phyloP scores from a whole-genome alignment of 1,140 invertebrate genomes.

The Aphelenchoides besseyi region DNA sequence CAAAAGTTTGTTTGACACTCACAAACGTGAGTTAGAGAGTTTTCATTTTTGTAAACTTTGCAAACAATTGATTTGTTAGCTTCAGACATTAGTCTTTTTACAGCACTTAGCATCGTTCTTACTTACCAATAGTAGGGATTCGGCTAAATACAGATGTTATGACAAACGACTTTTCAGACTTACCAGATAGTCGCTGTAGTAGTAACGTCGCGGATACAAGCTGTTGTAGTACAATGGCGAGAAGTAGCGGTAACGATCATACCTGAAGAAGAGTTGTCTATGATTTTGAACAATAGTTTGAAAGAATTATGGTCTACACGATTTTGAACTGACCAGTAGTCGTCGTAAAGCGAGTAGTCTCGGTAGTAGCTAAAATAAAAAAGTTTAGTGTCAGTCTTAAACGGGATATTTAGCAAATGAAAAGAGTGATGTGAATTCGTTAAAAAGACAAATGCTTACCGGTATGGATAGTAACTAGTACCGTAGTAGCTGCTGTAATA shows the following conservation, averaged over 20 bases:
- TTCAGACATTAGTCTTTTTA: neutral
- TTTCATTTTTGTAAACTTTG: neutral
- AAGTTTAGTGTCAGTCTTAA: no score
- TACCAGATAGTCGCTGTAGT: slow-evolving; percentile 15
- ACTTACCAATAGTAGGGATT: neutral
- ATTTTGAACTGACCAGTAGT: slow-evolving; percentile 1
- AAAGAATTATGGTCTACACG: neutral
- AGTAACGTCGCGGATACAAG: slow-evolving; percentile 22
- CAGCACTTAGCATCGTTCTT: neutral
- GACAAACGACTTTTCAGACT: slow-evolving; percentile 20
- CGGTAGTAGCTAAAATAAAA: slow-evolving; percentile 10
- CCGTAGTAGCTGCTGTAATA: no score
- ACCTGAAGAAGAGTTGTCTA: no score
- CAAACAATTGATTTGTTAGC: neutral
- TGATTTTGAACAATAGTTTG: neutral
- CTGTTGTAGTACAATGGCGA: slow-evolving; percentile 17
- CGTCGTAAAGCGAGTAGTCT: neutral
- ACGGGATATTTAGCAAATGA: no score
- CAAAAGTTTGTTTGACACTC: neutral
- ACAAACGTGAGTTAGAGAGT: neutral
- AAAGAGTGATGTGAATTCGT: no score
- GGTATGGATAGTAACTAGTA: no score
- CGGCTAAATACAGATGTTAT: neutral
- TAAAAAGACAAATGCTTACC: no score
- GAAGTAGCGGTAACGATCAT: slow-evolving; percentile 24